Conservation (phyloP, 2,113 vertebrate species). For the Corythoichthys haematopterus region DNA sequence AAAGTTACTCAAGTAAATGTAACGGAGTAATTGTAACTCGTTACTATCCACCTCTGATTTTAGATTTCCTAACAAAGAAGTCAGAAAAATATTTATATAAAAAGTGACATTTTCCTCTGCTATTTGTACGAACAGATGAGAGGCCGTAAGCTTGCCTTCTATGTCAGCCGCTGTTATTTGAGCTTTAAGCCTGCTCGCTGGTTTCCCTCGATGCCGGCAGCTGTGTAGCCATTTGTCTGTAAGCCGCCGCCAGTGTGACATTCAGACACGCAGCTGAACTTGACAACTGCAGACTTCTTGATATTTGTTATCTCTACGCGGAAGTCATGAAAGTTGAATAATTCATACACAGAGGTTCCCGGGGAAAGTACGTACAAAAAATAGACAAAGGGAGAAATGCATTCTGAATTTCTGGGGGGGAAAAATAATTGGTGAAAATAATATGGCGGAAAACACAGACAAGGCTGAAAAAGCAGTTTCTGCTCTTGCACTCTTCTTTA, state of each 20-base stretch:
- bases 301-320: background rate
- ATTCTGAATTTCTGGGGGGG: background rate
- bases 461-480: too few relatives aligned
- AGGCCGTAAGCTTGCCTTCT: background rate
- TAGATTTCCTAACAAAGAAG: too few relatives aligned
- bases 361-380: background rate
- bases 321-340: background rate
- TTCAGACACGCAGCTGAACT: background rate
- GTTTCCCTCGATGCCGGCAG: slow-evolving; percentile 36
- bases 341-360: background rate
- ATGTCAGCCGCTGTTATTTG: slow-evolving; percentile 21
- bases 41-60: too few relatives aligned
- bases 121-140: background rate
- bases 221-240: slow-evolving; percentile 39
- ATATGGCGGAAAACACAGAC: too few relatives aligned
- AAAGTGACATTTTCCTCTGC: too few relatives aligned
- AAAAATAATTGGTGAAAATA: background rate
- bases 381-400: background rate
- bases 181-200: slow-evolving; percentile 26
- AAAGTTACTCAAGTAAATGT: too few relatives aligned
- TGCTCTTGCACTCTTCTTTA: too few relatives aligned
- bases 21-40: too few relatives aligned
- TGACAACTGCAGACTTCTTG: background rate
- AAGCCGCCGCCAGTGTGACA: slow-evolving; percentile 1
- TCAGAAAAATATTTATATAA: too few relatives aligned